A percentile compares a stretch with the other conserved stretches of the same genome.
Conservation (phyloP, 2,888 invertebrate species). For the Eupithecia centaureata region DNA sequence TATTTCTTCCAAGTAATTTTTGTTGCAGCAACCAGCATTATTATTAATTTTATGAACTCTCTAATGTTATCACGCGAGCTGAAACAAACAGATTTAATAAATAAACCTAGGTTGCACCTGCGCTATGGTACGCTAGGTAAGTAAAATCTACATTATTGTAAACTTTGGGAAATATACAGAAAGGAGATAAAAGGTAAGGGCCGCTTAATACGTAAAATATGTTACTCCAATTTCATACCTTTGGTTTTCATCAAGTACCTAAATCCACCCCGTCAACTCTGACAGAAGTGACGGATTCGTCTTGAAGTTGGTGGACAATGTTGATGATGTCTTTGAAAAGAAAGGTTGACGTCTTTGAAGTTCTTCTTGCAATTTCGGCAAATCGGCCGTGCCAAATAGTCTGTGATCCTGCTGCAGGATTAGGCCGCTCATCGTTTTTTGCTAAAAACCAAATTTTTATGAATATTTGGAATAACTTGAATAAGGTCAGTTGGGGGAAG, state of each 20-base stretch:
- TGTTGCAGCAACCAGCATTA: conserved; percentile 29
- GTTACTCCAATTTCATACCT: conserved; percentile 17
- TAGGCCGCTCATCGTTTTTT: too few species aligned
- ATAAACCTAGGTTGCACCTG: not conserved
- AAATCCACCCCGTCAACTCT: conserved; percentile 49
- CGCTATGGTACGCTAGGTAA: too few species aligned
- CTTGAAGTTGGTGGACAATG: conserved; percentile 54
- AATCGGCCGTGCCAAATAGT: too few species aligned
- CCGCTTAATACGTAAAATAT: too few species aligned
- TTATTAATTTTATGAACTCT: too few species aligned
- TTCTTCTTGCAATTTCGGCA: conserved; percentile 52
- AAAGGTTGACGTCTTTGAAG: conserved; percentile 2
- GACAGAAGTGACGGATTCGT: conserved; percentile 52
- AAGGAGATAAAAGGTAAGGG: too few species aligned
- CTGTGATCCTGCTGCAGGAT: too few species aligned
- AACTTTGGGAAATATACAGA: not conserved
- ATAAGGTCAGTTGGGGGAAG: too few species aligned
- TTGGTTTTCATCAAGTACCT: conserved; percentile 34
- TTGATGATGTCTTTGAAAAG: conserved; percentile 57
- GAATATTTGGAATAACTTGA: too few species aligned
- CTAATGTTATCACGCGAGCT: too few species aligned
- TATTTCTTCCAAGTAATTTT: not conserved
- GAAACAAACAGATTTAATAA: conserved; percentile 14
- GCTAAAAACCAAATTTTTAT: too few species aligned
- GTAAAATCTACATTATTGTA: too few species aligned